These are phyloP conservation scores for Pseudomugil tenellus DNA, from an alignment of 2,797 vertebrate genomes.

Conservation along the genomic window DNA sequence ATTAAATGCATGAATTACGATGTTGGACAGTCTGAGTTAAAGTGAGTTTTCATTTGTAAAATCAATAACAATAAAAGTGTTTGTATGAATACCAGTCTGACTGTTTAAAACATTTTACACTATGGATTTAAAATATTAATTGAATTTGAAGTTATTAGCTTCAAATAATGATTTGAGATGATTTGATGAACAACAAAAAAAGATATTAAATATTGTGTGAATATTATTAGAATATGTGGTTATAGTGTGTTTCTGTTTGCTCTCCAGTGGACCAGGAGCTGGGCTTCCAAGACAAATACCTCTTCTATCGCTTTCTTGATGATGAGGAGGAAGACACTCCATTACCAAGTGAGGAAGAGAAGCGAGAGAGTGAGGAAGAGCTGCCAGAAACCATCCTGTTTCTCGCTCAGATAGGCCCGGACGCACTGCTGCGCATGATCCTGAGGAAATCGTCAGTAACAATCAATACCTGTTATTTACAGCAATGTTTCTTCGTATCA, in stretches of 20 bases:
- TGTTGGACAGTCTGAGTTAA: constrained; percentile 5
- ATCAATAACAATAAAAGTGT: constrained; percentile 5
- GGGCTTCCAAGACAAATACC: constrained; percentile 97
- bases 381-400: constrained; percentile 94
- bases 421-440: constrained; percentile 97
- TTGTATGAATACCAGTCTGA: background rate
- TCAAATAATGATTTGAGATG: constrained; percentile 12
- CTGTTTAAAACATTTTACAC: constrained; percentile 22
- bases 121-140: constrained; percentile 29
- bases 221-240: background rate
- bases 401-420: constrained; percentile 93
- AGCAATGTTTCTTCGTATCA: background rate
- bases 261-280: constrained; percentile 93
- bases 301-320: constrained; percentile 97
- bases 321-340: constrained; percentile 93
- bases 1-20: background rate
- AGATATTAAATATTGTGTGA: too few relatives aligned
- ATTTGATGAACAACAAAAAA: background rate
- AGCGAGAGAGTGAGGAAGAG: constrained; percentile 95
- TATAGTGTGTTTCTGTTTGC: constrained; percentile 5
- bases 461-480: background rate
- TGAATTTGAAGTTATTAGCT: background rate
- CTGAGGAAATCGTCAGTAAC: constrained; percentile 92
- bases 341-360: constrained; percentile 95
- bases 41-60: constrained; percentile 16